Evolutionary conservation across 1,140 invertebrate genomes (phyloP), one percentile per base, ranked within the genome.

Genomic region (Sycobia sp.): DNA sequence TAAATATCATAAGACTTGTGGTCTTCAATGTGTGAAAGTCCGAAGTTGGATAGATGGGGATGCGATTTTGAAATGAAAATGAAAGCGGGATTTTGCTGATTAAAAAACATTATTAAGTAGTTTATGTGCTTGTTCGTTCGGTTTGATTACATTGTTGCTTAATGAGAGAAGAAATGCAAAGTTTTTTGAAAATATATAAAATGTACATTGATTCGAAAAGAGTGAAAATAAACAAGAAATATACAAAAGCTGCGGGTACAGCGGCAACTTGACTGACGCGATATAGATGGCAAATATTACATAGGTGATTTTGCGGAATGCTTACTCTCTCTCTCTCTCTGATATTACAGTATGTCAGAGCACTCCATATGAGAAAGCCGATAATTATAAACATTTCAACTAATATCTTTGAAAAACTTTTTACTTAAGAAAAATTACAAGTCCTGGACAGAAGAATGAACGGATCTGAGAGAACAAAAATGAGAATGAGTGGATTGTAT

Each of bases 171-270:
- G n/a, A n/a, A n/a, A n/a, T n/a, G n/a, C n/a, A n/a, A 29, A 32
- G 39, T 20, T 56, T 36, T 41, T 60, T 8, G 1, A 39, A 49
- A 53, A 27, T 22, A n/a, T n/a, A 32, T 13, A 13, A n/a, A 10
- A 44, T 43, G 38, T 25, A 50, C 18, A 41, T 43, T 20, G n/a
- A n/a, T n/a, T n/a, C n/a, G n/a, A n/a, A n/a, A n/a, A 7, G 32
- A 62, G 8, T 16, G 20, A 22, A 20, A 9, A 1, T 22, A 16
- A 44, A 14, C 5, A 3, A 44, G 32, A 50, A n/a, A 55, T n/a
- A n/a, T n/a, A n/a, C 14, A 13, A 13, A 57, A 57, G 61, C 61
- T 63, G 61, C 61, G 11, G 61, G 61, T 57, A 56, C 54, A 63
- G 61, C 53, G 54, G 54, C 54, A 3, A 50, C 4, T 47, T 49